Evolutionary conservation across 2,113 vertebrate species (phyloP).

Genomic region (Varanus komodoensis): DNA sequence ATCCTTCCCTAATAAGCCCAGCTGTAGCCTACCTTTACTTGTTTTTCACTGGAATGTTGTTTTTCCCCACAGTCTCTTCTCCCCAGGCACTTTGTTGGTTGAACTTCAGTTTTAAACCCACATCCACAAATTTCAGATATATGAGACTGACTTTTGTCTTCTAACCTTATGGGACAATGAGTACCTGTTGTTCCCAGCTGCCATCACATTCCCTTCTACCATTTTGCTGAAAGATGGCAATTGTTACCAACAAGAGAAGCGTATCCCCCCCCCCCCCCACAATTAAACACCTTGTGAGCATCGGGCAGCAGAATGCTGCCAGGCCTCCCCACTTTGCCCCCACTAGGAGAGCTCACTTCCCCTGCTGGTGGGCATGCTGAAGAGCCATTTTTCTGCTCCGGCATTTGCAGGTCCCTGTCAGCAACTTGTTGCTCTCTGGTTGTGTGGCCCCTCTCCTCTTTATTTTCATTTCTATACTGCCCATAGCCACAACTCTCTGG

Average conservation of each 20-base stretch:
- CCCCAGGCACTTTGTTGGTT: not conserved
- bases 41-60: not conserved
- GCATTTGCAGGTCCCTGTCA: too few relatives aligned
- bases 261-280: not conserved
- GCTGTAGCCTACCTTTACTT: slow-evolving; percentile 42
- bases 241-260: not conserved
- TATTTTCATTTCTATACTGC: too few relatives aligned
- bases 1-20: slow-evolving; percentile 31
- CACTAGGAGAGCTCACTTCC: too few relatives aligned
- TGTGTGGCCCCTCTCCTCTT: too few relatives aligned
- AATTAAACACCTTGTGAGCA: not conserved
- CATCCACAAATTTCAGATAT: not conserved
- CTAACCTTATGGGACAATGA: not conserved
- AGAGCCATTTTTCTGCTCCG: too few relatives aligned
- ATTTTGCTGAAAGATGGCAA: not conserved
- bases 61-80: not conserved
- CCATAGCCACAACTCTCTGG: too few relatives aligned
- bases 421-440: too few relatives aligned
- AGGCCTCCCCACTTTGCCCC: too few relatives aligned
- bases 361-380: too few relatives aligned
- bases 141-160: not conserved
- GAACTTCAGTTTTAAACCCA: not conserved
- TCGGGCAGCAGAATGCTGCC: too few relatives aligned
- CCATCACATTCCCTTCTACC: not conserved
- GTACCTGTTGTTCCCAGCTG: not conserved